A percentile compares a stretch with the other conserved stretches of the same genome.
Evolutionary conservation across 2,888 invertebrate species (phyloP).

Genomic region (Acleris literana): DNA sequence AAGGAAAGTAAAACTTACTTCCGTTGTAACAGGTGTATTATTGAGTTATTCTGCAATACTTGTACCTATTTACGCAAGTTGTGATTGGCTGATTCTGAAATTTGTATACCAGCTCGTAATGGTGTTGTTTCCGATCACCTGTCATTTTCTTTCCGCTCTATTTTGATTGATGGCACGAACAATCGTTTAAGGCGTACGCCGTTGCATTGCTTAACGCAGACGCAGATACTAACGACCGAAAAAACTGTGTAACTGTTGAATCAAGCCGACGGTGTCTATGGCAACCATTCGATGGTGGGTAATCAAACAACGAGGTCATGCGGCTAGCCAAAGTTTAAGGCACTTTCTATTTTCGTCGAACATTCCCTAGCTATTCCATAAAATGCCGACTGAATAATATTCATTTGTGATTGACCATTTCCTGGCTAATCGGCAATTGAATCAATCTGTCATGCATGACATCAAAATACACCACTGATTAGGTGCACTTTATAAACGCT

Average conservation of each 20-base stretch:
- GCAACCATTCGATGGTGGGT: constrained; percentile 49
- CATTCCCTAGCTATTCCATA: constrained; percentile 29
- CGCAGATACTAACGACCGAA: constrained; percentile 41
- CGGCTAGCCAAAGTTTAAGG: constrained; percentile 41
- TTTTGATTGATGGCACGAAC: constrained; percentile 51
- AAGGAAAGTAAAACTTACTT: not conserved
- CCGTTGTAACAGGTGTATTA: not conserved
- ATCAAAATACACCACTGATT: constrained; percentile 2
- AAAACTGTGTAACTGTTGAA: constrained; percentile 38
- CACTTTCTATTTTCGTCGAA: constrained; percentile 44
- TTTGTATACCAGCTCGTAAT: constrained; percentile 30
- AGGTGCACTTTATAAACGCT: constrained; percentile 3
- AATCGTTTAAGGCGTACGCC: constrained; percentile 36
- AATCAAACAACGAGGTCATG: constrained; percentile 55
- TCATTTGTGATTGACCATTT: constrained; percentile 14
- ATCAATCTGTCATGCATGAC: constrained; percentile 19
- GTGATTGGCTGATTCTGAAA: constrained; percentile 17
- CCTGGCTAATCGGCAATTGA: constrained; percentile 15
- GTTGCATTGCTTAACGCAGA: constrained; percentile 37
- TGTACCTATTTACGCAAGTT: constrained; percentile 16
- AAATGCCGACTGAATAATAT: constrained; percentile 21
- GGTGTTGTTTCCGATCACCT: constrained; percentile 44
- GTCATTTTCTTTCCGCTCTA: constrained; percentile 48
- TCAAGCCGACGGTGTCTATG: constrained; percentile 50
- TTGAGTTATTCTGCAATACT: not conserved